Percentiles rank a stretch among this genome's conserved stretches.
Conservation (phyloP, 2,888 invertebrate species). For the Ornithoptera alexandrae region DNA sequence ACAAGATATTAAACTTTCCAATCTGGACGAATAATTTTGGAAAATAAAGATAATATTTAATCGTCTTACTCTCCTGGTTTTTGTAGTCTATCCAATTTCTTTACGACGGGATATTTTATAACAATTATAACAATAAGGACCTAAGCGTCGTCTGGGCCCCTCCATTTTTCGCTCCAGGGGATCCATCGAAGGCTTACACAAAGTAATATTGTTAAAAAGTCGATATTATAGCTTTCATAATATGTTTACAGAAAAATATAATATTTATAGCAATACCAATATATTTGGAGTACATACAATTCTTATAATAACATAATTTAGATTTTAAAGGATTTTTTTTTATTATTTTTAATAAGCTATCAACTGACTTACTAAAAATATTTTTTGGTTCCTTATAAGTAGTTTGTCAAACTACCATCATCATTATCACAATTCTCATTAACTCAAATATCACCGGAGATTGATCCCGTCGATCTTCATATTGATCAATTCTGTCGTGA, state of each 20-base stretch:
- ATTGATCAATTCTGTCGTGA: no score
- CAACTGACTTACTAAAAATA: no score
- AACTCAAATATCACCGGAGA: no score
- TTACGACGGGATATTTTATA: constrained; percentile 13
- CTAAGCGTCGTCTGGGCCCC: constrained; percentile 1
- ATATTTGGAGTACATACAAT: not conserved
- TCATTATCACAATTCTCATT: no score
- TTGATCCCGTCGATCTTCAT: no score
- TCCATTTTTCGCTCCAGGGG: constrained; percentile 4
- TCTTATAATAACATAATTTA: no score
- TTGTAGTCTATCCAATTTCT: constrained; percentile 13
- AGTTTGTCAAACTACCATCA: no score
- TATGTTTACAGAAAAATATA: not conserved
- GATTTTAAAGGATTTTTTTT: no score
- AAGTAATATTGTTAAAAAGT: not conserved
- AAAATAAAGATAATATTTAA: constrained; percentile 16
- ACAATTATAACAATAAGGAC: constrained; percentile 19
- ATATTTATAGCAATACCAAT: not conserved
- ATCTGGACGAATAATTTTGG: constrained; percentile 14
- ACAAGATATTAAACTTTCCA: not conserved
- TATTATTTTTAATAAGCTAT: no score
- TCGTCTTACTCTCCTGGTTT: constrained; percentile 23
- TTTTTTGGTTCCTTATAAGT: no score
- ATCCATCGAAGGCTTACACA: constrained; percentile 1
- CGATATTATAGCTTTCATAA: not conserved